Percentiles rank a stretch among this genome's conserved stretches.
Conservation (phyloP, 2,888 invertebrate genomes). For the Dynastes tityus region DNA sequence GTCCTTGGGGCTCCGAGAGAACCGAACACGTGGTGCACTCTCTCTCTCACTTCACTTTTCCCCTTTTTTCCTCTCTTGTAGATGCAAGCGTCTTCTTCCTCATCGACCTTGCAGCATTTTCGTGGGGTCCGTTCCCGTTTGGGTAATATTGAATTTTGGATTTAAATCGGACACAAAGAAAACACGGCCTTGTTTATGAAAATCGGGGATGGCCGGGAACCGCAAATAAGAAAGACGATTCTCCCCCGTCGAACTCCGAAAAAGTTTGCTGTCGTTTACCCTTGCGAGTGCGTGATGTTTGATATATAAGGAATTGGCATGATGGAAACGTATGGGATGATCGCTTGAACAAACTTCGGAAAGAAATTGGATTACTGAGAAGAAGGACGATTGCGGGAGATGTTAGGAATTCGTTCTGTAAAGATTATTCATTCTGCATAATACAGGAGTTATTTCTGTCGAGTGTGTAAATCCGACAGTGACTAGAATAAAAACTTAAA, state of each 20-base stretch:
- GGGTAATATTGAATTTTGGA: conserved; percentile 48
- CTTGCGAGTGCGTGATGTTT: neutral
- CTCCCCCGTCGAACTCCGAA: neutral
- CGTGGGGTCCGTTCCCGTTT: conserved; percentile 11
- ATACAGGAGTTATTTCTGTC: too few relatives aligned
- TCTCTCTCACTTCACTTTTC: too few relatives aligned
- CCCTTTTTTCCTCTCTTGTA: too few relatives aligned
- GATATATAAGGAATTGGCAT: neutral
- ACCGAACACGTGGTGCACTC: conserved; percentile 25
- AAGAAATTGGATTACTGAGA: too few relatives aligned
- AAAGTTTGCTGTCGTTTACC: neutral
- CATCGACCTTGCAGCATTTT: neutral
- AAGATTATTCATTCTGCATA: too few relatives aligned
- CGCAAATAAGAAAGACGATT: conserved; percentile 24
- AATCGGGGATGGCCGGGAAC: conserved; percentile 19
- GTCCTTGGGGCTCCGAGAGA: conserved; percentile 15
- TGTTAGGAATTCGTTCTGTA: too few relatives aligned
- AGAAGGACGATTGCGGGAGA: too few relatives aligned
- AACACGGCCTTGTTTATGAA: conserved; percentile 21
- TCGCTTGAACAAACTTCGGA: too few relatives aligned
- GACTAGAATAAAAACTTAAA: too few relatives aligned
- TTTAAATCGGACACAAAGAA: conserved; percentile 45
- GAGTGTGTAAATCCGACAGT: too few relatives aligned
- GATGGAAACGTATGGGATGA: too few relatives aligned
- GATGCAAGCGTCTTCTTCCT: too few relatives aligned